A percentile compares a stretch with the other conserved stretches of the same genome.
These are phyloP conservation scores for Spisula solida DNA, from an alignment of 2,888 invertebrate genomes.

Conservation along the genomic window DNA sequence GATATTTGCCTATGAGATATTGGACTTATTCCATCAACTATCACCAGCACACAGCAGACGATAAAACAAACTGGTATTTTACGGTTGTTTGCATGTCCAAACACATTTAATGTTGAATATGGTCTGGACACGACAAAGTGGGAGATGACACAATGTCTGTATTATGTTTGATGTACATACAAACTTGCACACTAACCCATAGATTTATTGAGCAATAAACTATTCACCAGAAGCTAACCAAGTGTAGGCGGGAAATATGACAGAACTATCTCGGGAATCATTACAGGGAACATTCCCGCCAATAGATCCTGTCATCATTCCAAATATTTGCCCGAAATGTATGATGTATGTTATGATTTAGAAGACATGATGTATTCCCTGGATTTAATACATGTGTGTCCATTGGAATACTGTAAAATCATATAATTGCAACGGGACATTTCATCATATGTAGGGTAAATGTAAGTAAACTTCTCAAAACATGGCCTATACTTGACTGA, in stretches of 20 bases:
- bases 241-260: constrained; percentile 21
- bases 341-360: not conserved
- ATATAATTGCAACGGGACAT: too few species aligned
- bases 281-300: not conserved
- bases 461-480: too few species aligned
- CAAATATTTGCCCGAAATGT: not conserved
- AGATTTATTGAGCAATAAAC: not conserved
- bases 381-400: not conserved
- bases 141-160: not conserved
- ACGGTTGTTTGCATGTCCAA: not conserved
- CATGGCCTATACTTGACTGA: too few species aligned
- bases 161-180: not conserved
- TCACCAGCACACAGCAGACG: not conserved
- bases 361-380: not conserved
- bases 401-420: too few species aligned
- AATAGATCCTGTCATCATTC: not conserved
- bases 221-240: not conserved
- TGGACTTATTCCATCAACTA: not conserved
- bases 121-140: not conserved
- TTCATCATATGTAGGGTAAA: too few species aligned
- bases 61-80: not conserved
- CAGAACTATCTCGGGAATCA: constrained; percentile 6
- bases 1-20: not conserved
- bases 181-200: not conserved
- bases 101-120: not conserved